Conservation (phyloP, 2,113 vertebrate species). For the Phaethornis superciliosus region DNA sequence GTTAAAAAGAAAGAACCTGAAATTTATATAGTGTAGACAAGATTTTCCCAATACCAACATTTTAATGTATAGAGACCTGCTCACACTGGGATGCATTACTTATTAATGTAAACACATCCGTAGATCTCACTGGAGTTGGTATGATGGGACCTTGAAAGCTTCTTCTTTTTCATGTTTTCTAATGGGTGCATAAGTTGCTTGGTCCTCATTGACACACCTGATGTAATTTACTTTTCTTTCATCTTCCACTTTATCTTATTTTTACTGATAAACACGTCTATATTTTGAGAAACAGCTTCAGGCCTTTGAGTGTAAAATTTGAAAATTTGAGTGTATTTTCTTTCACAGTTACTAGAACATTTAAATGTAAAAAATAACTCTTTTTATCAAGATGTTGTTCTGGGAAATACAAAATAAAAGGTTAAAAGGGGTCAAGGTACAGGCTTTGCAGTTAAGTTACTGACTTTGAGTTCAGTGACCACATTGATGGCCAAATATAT, state of each 20-base stretch:
- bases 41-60: background rate
- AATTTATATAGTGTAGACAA: background rate
- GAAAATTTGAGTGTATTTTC: background rate
- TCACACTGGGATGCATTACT: background rate
- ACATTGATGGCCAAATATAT: background rate
- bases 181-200: background rate
- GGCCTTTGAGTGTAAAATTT: background rate
- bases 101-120: background rate
- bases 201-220: background rate
- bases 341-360: background rate
- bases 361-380: background rate
- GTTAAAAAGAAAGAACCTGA: background rate
- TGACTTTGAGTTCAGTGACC: background rate
- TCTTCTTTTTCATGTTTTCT: background rate
- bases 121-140: background rate
- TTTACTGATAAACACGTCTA: background rate
- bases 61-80: background rate
- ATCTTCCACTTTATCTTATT: background rate
- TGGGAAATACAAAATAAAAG: background rate
- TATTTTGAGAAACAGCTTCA: background rate
- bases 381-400: background rate
- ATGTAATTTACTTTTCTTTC: background rate
- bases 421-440: background rate
- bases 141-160: background rate
- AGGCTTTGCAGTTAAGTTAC: background rate